Conservation (phyloP, 1,140 invertebrate species). For the Atopsyche davidsoni region DNA sequence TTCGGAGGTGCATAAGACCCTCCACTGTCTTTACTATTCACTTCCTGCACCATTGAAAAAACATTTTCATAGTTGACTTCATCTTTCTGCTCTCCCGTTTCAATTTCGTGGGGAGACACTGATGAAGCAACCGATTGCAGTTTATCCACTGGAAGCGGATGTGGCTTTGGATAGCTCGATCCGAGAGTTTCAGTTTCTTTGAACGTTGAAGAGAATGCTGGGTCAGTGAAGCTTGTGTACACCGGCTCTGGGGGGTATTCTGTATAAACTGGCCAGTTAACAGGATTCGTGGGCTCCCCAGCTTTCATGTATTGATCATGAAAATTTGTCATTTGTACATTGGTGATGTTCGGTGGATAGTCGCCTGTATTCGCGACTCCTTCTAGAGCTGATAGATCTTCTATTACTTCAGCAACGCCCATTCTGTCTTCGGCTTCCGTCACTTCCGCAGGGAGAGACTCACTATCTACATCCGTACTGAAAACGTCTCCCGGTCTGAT, state of each 20-base stretch:
- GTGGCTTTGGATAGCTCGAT: conserved; percentile 48
- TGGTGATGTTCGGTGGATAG: conserved; percentile 9
- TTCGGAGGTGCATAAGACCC: conserved; percentile 43
- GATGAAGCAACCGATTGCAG: conserved; percentile 49
- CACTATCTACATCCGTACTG: conserved; percentile 28
- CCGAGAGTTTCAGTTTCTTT: conserved; percentile 50
- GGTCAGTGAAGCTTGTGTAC: conserved; percentile 62
- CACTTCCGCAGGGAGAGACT: conserved; percentile 28
- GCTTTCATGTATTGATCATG: conserved; percentile 5
- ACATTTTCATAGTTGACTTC: conserved; percentile 11
- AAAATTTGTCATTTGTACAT: conserved; percentile 7
- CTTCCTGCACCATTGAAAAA: conserved; percentile 4
- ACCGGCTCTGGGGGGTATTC: conserved; percentile 47
- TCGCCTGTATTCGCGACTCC: conserved; percentile 37
- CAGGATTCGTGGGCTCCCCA: conserved; percentile 8
- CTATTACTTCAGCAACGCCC: conserved; percentile 44
- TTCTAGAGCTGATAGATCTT: conserved; percentile 44
- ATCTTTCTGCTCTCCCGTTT: conserved; percentile 4
- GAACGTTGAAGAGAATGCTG: conserved; percentile 48
- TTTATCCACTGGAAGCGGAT: conserved; percentile 64
- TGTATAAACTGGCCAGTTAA: conserved; percentile 17
- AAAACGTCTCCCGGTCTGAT: conserved; percentile 44
- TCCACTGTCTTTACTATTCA: conserved; percentile 29
- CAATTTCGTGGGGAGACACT: conserved; percentile 12
- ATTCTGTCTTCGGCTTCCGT: conserved; percentile 43